Percentiles rank a stretch among this genome's conserved stretches.
Conservation (phyloP, 2,113 vertebrate genomes). For the Pelusios castaneus region DNA sequence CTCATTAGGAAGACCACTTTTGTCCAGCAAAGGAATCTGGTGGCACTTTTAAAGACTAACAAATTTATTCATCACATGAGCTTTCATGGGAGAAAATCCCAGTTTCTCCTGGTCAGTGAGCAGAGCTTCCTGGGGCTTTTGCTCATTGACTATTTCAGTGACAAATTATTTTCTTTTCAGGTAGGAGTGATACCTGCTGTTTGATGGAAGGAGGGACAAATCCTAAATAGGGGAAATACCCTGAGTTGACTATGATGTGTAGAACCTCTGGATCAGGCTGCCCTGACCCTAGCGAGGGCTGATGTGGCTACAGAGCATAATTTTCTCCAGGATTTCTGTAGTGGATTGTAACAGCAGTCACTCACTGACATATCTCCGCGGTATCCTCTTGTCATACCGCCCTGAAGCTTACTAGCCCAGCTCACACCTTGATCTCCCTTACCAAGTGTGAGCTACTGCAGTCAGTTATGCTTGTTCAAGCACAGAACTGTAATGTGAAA, state of each 20-base stretch:
- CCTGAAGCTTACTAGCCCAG: background rate
- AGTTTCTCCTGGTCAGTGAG: background rate
- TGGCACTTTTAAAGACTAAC: no score
- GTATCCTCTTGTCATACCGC: background rate
- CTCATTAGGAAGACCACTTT: background rate
- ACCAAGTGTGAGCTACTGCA: background rate
- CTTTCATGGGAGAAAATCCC: no score
- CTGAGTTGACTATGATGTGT: background rate
- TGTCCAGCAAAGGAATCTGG: background rate
- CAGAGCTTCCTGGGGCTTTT: background rate
- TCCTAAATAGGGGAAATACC: background rate
- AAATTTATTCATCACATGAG: no score
- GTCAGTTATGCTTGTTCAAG: background rate
- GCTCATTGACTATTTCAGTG: background rate
- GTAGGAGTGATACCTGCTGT: accelerated
- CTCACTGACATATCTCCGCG: background rate
- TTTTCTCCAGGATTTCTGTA: background rate
- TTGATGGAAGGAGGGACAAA: background rate
- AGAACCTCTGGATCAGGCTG: background rate
- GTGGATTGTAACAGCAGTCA: background rate
- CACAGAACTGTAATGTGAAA: accelerated
- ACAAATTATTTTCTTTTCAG: background rate
- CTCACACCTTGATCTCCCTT: background rate
- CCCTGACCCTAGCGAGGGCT: background rate
- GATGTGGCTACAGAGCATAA: background rate